phyloP scores from a whole-genome alignment of 2,888 invertebrate species.

The Drosophila borborema region DNA sequence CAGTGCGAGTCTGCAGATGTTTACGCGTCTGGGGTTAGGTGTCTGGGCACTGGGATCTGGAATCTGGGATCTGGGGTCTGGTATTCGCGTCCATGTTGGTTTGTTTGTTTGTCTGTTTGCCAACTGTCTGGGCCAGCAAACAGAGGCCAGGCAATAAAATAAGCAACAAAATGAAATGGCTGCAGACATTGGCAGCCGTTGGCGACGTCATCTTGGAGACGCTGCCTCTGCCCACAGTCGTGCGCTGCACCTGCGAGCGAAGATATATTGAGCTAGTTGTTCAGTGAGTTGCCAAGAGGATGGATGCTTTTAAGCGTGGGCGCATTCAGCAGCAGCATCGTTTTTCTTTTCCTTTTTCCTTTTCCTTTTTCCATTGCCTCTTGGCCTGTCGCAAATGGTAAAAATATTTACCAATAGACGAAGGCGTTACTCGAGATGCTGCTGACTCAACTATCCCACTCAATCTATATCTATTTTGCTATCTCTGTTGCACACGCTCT shows the following conservation, averaged over 20 bases:
- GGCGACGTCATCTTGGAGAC: slow-evolving; percentile 51
- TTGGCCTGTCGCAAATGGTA: slow-evolving; percentile 62
- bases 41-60: background rate
- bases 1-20: background rate
- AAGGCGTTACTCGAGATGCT: slow-evolving; percentile 43
- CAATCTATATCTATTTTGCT: slow-evolving; percentile 50
- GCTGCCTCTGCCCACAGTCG: slow-evolving; percentile 2
- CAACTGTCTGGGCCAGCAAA: slow-evolving; percentile 56
- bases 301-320: slow-evolving; percentile 23
- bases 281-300: background rate
- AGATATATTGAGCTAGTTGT: slow-evolving; percentile 49
- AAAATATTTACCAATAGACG: slow-evolving; percentile 74
- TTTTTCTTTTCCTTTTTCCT: slow-evolving; percentile 2
- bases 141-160: slow-evolving; percentile 71
- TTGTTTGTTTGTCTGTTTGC: slow-evolving; percentile 44
- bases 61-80: background rate
- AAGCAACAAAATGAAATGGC: slow-evolving; percentile 76
- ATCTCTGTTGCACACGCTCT: background rate
- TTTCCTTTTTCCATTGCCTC: background rate
- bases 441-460: slow-evolving; percentile 61
- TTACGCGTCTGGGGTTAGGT: background rate
- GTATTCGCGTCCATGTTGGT: slow-evolving; percentile 29
- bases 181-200: slow-evolving; percentile 63
- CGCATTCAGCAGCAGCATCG: slow-evolving; percentile 23
- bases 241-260: slow-evolving; percentile 35